phyloP scores from a whole-genome alignment of 2,888 invertebrate genomes.

The Agrotis exclamationis region DNA sequence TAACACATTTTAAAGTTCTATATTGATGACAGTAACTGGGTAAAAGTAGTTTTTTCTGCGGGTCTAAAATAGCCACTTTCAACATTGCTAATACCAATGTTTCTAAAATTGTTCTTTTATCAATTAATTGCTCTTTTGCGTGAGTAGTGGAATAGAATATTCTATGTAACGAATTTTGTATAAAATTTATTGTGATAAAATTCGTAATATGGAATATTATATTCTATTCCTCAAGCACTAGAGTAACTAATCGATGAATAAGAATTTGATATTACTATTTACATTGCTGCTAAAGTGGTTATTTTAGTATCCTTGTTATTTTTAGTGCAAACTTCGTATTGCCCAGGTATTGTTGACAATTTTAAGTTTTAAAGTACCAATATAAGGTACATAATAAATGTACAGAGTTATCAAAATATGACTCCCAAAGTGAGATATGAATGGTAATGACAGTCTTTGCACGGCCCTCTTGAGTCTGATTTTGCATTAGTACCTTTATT shows the following conservation, averaged over 20 bases:
- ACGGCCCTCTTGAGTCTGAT: background rate
- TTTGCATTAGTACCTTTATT: background rate
- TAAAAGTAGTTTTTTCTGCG: background rate
- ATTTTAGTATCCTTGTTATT: background rate
- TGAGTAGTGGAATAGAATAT: no score
- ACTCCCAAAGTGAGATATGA: conserved; percentile 17
- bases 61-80: no score
- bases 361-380: conserved; percentile 11
- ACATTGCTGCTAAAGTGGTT: no score
- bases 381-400: conserved; percentile 3
- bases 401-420: conserved; percentile 11
- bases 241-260: no score
- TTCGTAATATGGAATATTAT: no score
- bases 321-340: background rate
- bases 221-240: no score
- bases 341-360: conserved; percentile 16
- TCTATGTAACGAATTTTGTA: no score
- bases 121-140: no score
- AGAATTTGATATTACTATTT: no score
- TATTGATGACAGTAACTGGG: conserved; percentile 13
- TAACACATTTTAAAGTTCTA: background rate
- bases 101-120: no score
- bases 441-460: background rate
- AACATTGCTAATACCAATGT: no score
- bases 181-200: no score